Evolutionary conservation across 1,140 invertebrate species (phyloP).

Genomic region (Rhyzopertha dominica): DNA sequence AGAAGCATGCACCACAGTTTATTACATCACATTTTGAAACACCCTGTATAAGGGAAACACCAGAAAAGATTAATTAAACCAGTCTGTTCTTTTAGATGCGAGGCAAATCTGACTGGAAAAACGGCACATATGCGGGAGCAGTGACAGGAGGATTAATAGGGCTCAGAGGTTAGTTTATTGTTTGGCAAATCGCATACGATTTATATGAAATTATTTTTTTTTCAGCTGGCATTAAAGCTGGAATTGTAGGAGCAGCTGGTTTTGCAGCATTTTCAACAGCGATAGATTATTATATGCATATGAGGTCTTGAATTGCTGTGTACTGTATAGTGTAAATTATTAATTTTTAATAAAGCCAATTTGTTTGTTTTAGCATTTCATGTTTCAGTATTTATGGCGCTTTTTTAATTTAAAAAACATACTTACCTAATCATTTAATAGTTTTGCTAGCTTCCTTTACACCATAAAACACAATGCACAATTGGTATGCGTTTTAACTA

Average conservation of each 20-base stretch:
- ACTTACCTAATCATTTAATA: too few relatives aligned
- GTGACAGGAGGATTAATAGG: slow-evolving; percentile 94
- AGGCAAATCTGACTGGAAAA: slow-evolving; percentile 93
- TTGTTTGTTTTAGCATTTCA: background rate
- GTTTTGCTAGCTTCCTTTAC: too few relatives aligned
- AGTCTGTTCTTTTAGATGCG: slow-evolving; percentile 59
- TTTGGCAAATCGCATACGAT: background rate
- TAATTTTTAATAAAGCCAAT: background rate
- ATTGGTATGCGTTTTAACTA: too few relatives aligned
- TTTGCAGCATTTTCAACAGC: slow-evolving; percentile 94
- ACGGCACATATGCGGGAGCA: slow-evolving; percentile 90
- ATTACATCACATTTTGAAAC: slow-evolving; percentile 2
- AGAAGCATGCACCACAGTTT: too few relatives aligned
- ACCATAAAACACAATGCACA: too few relatives aligned
- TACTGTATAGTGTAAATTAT: slow-evolving; percentile 1
- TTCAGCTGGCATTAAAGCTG: slow-evolving; percentile 89
- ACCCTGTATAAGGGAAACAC: background rate
- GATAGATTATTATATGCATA: slow-evolving; percentile 92
- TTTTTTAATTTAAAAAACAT: too few relatives aligned
- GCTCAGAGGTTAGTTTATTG: slow-evolving; percentile 79
- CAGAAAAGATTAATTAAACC: slow-evolving; percentile 1
- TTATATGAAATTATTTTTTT: slow-evolving; percentile 43
- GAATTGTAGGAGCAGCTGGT: slow-evolving; percentile 84
- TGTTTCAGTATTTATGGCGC: too few relatives aligned
- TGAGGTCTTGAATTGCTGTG: slow-evolving; percentile 29